These are phyloP conservation scores for Orthosia gracilis DNA, from an alignment of 2,888 invertebrate genomes.

Conservation along the genomic window DNA sequence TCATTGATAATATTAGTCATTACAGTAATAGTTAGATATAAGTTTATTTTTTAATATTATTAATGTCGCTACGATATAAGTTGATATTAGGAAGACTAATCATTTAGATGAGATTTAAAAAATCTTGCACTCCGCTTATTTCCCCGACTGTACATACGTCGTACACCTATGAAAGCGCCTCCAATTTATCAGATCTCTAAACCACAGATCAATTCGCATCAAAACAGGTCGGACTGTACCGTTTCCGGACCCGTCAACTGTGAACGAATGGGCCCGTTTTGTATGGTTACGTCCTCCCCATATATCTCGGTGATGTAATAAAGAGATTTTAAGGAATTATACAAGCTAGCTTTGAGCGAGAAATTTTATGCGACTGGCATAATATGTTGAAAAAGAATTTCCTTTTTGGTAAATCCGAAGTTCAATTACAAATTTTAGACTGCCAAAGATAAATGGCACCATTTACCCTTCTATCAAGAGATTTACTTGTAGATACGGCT, in stretches of 20 bases:
- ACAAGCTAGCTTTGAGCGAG: neutral
- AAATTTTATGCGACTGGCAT: neutral
- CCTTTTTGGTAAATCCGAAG: neutral
- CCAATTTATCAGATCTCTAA: slow-evolving; percentile 51
- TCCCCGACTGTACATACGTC: slow-evolving; percentile 23
- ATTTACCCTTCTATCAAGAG: too few species aligned
- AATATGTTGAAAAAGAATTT: neutral
- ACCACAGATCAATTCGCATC: slow-evolving; percentile 57
- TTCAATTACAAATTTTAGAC: neutral
- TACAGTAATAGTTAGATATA: too few species aligned
- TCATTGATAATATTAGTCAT: too few species aligned
- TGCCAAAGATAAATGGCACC: neutral
- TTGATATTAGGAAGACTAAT: too few species aligned
- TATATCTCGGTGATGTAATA: slow-evolving; percentile 47
- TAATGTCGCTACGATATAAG: too few species aligned
- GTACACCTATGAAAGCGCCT: slow-evolving; percentile 5
- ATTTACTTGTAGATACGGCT: too few species aligned
- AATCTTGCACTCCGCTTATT: neutral
- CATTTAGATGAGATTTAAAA: too few species aligned
- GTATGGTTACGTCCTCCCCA: slow-evolving; percentile 30
- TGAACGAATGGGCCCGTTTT: slow-evolving; percentile 37
- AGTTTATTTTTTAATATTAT: too few species aligned
- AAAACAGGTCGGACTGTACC: slow-evolving; percentile 47
- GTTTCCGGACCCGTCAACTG: slow-evolving; percentile 38
- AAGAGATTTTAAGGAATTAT: slow-evolving; percentile 46